Conservation (phyloP, 2,113 vertebrate species). For the Ia io region DNA sequence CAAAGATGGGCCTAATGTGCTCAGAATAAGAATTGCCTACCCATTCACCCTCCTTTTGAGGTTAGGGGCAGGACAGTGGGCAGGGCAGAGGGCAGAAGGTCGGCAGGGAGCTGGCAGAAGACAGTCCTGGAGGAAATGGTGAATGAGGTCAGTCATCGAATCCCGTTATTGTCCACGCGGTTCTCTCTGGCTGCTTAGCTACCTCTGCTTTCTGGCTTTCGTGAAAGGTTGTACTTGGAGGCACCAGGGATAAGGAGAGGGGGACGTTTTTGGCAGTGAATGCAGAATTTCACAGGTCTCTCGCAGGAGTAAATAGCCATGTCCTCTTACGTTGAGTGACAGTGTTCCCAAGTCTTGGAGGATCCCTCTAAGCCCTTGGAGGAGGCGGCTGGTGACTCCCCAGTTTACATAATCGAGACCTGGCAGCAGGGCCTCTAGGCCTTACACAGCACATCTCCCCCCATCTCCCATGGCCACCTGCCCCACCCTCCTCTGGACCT, state of each 20-base stretch:
- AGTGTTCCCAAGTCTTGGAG: not conserved
- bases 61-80: not conserved
- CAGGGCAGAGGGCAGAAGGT: not conserved
- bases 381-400: not conserved
- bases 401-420: not conserved
- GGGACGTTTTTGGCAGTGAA: not conserved
- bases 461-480: not conserved
- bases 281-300: constrained; percentile 24
- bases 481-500: not conserved
- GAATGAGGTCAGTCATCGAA: not conserved
- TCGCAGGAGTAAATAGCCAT: not conserved
- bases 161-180: not conserved
- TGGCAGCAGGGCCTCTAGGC: not conserved
- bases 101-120: not conserved
- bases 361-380: not conserved
- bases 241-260: not conserved
- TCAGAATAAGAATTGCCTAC: not conserved
- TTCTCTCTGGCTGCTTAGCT: not conserved
- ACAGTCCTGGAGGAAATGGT: not conserved
- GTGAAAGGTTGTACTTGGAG: not conserved
- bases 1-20: not conserved
- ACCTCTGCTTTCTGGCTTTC: not conserved
- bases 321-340: not conserved
- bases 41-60: not conserved
- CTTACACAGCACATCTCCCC: not conserved